These are phyloP conservation scores for Rosalia funebris DNA, from an alignment of 2,888 invertebrate species.

Conservation along the genomic window DNA sequence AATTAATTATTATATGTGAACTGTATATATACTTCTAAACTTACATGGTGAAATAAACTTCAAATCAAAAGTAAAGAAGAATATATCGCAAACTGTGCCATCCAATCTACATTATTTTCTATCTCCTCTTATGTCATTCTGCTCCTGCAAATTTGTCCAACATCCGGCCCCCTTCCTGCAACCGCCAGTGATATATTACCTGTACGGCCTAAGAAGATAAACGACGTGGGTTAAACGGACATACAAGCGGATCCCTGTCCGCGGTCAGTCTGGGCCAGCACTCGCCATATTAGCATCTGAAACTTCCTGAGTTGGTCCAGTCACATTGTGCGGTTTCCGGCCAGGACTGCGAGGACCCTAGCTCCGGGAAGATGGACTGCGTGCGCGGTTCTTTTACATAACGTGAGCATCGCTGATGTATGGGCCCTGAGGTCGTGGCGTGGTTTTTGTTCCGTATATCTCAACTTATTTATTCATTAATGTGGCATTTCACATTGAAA, in stretches of 20 bases:
- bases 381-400: constrained; percentile 18
- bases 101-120: too few relatives aligned
- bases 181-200: constrained; percentile 33
- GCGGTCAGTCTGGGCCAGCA: constrained; percentile 39
- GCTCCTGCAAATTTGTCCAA: constrained; percentile 8
- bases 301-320: constrained; percentile 54
- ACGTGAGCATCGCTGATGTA: constrained; percentile 26
- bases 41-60: too few relatives aligned
- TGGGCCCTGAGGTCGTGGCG: not conserved
- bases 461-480: too few relatives aligned
- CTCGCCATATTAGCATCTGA: constrained; percentile 42
- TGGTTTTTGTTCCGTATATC: constrained; percentile 10
- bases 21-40: too few relatives aligned
- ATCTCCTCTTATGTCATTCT: not conserved
- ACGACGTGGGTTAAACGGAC: constrained; percentile 40
- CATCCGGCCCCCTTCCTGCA: constrained; percentile 1
- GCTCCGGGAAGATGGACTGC: constrained; percentile 39
- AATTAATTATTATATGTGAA: too few relatives aligned
- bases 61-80: too few relatives aligned
- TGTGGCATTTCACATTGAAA: too few relatives aligned
- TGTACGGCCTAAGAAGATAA: constrained; percentile 38
- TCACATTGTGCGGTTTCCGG: constrained; percentile 55
- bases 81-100: too few relatives aligned
- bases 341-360: constrained; percentile 35
- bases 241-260: constrained; percentile 22